Evolutionary conservation across 1,140 invertebrate species (phyloP).

Genomic region (Lutraria rhynchaena): DNA sequence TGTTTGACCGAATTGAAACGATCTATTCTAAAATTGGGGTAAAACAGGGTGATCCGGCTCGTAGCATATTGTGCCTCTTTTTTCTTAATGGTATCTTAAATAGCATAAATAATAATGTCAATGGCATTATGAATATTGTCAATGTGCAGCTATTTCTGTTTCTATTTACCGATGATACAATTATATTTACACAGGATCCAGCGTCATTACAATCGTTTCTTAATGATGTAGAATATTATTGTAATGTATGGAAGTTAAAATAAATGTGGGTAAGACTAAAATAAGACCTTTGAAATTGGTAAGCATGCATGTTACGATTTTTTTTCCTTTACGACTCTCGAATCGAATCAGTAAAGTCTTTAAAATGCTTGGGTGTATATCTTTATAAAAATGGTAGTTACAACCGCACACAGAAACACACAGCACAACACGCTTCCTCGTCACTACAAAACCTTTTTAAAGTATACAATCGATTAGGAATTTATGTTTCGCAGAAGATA

Average conservation of each 20-base stretch:
- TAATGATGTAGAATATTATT: constrained; percentile 10
- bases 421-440: background rate
- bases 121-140: background rate
- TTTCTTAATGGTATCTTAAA: constrained; percentile 11
- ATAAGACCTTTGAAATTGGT: background rate
- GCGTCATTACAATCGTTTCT: background rate
- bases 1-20: too few species aligned
- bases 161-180: background rate
- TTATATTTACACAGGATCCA: background rate
- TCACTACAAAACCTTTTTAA: background rate
- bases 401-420: background rate
- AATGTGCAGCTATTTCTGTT: background rate
- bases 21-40: constrained; percentile 4
- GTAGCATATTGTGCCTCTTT: constrained; percentile 1
- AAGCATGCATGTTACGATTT: background rate
- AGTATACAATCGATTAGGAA: too few species aligned
- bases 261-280: background rate
- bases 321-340: background rate
- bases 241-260: background rate
- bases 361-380: constrained; percentile 1
- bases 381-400: background rate
- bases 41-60: constrained; percentile 16
- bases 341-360: background rate
- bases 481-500: too few species aligned
- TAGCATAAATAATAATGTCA: background rate